A percentile compares a stretch with the other conserved stretches of the same genome.
phyloP scores from a whole-genome alignment of 2,888 invertebrate species.

The Sinhomidia bicolor region DNA sequence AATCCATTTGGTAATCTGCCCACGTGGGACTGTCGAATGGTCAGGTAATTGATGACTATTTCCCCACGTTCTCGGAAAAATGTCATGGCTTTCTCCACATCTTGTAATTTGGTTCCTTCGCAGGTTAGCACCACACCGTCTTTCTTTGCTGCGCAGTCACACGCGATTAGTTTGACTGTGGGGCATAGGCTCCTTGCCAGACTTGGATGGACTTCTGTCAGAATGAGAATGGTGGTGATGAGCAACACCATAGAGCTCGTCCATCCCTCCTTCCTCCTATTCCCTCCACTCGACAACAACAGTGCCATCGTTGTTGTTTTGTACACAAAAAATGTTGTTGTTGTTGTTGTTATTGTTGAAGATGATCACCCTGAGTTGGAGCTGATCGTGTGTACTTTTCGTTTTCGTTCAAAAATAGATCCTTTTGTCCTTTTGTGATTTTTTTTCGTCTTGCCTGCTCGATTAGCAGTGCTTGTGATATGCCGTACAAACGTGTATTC shows the following conservation, averaged over 20 bases:
- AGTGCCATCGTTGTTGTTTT: not conserved
- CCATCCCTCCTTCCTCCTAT: conserved; percentile 52
- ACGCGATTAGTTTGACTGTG: conserved; percentile 86
- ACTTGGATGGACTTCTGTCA: conserved; percentile 81
- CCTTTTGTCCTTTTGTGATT: too few relatives aligned
- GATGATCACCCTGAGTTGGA: too few relatives aligned
- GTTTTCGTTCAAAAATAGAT: too few relatives aligned
- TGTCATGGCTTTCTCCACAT: conserved; percentile 90
- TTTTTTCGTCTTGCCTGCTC: too few relatives aligned
- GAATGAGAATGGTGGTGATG: conserved; percentile 70
- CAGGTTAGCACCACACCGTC: conserved; percentile 94
- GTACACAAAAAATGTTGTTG: not conserved
- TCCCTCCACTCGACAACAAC: not conserved
- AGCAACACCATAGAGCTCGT: conserved; percentile 38
- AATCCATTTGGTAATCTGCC: conserved; percentile 89
- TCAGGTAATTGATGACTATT: conserved; percentile 92
- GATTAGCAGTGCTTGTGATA: too few relatives aligned
- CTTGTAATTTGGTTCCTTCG: conserved; percentile 92
- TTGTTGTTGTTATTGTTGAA: not conserved
- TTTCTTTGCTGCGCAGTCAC: conserved; percentile 92
- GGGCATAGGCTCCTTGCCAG: conserved; percentile 81
- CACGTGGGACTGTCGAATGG: conserved; percentile 92
- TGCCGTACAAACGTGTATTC: too few relatives aligned
- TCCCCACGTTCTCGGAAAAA: conserved; percentile 85
- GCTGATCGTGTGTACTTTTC: too few relatives aligned